Percentiles rank a stretch among this genome's conserved stretches.
These are phyloP conservation scores for Notodonta dromedarius DNA, from an alignment of 2,888 invertebrate species.

Conservation along the genomic window DNA sequence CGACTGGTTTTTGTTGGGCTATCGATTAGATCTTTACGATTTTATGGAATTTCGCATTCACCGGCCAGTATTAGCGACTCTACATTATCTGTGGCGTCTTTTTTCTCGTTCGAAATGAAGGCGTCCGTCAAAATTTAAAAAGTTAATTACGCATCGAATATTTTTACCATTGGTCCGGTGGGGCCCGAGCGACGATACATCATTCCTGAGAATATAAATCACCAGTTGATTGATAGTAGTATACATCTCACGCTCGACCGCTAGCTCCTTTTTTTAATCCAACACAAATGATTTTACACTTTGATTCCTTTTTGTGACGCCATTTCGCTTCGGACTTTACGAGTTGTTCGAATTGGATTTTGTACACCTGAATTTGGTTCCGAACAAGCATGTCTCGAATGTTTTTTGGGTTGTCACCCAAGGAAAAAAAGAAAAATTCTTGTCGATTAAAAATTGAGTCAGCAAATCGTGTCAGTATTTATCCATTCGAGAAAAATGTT, in stretches of 20 bases:
- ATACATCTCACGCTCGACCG: slow-evolving; percentile 77
- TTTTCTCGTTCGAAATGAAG: slow-evolving; percentile 59
- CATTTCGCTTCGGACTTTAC: slow-evolving; percentile 72
- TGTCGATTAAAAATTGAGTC: not conserved
- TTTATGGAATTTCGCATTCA: slow-evolving; percentile 34
- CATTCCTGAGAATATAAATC: slow-evolving; percentile 81
- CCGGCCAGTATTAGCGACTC: slow-evolving; percentile 12
- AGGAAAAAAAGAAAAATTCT: no score
- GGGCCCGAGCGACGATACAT: slow-evolving; percentile 72
- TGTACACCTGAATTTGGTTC: slow-evolving; percentile 40
- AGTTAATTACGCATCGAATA: slow-evolving; percentile 79
- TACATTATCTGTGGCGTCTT: slow-evolving; percentile 14
- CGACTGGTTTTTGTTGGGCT: slow-evolving; percentile 47
- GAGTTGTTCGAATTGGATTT: slow-evolving; percentile 52
- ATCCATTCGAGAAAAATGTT: not conserved
- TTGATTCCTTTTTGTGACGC: slow-evolving; percentile 73
- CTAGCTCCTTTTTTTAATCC: slow-evolving; percentile 81
- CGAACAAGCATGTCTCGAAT: slow-evolving; percentile 13
- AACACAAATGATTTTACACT: slow-evolving; percentile 82
- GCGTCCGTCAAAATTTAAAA: slow-evolving; percentile 80
- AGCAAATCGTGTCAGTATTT: not conserved
- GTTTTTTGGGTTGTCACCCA: not conserved
- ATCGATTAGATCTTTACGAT: not conserved
- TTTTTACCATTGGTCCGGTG: slow-evolving; percentile 63
- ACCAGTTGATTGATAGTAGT: slow-evolving; percentile 80